These are phyloP conservation scores for Lamellibrachia columna DNA, from an alignment of 2,888 invertebrate genomes.

Conservation along the genomic window DNA sequence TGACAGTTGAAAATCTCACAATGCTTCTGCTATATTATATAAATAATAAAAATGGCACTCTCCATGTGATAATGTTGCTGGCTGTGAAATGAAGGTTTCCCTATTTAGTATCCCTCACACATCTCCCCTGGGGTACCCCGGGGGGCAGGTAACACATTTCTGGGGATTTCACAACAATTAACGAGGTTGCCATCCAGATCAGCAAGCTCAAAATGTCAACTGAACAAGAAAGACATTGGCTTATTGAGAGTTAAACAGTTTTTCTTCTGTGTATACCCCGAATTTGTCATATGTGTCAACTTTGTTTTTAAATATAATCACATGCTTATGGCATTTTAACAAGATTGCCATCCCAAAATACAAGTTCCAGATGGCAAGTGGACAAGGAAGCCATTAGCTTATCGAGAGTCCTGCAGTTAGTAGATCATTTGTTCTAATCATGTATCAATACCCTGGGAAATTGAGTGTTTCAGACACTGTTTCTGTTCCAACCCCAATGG, in stretches of 20 bases:
- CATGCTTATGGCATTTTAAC: background rate
- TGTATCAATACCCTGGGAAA: constrained; percentile 19
- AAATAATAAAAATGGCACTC: too few species aligned
- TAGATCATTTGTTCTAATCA: background rate
- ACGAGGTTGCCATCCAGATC: background rate
- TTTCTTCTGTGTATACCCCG: background rate
- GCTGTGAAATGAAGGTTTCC: too few species aligned
- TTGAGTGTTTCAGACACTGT: constrained; percentile 32
- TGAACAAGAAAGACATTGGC: background rate
- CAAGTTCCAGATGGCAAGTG: too few species aligned
- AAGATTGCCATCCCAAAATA: too few species aligned
- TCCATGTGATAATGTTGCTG: too few species aligned
- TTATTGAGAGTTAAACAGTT: background rate
- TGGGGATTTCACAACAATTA: background rate
- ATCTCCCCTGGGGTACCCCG: too few species aligned
- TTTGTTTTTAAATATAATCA: background rate
- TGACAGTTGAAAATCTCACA: too few species aligned
- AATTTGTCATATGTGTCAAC: background rate
- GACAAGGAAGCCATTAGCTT: too few species aligned
- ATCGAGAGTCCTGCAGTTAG: background rate
- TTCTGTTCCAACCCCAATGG: constrained; percentile 28
- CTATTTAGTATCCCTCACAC: too few species aligned
- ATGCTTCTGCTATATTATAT: too few species aligned
- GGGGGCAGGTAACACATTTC: background rate
- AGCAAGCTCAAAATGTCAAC: background rate